Conservation (phyloP, 2,888 invertebrate species). For the Xestia rhomboidea region DNA sequence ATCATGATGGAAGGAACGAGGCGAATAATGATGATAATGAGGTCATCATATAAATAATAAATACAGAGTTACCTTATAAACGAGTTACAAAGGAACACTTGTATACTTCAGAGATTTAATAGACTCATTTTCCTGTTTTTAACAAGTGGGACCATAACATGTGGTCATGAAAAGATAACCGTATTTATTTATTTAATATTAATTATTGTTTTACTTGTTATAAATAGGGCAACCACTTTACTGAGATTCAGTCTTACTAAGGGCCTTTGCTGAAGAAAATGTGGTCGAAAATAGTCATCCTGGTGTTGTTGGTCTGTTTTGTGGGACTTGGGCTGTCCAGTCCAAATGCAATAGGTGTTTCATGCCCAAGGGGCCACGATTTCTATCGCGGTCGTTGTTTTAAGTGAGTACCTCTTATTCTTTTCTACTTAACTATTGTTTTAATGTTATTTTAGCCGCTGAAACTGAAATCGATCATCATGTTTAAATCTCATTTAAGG, state of each 20-base stretch:
- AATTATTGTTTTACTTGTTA: background rate
- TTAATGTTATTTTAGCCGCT: background rate
- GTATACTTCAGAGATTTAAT: background rate
- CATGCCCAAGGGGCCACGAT: background rate
- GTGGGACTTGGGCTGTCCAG: background rate
- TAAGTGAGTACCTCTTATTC: background rate
- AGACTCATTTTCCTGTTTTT: background rate
- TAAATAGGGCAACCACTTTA: background rate
- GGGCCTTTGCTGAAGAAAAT: background rate
- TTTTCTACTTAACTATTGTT: background rate
- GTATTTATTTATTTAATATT: background rate
- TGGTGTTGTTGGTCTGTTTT: slow-evolving; percentile 3
- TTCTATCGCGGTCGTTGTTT: background rate
- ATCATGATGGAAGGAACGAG: background rate
- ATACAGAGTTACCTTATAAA: background rate
- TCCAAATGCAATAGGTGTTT: background rate
- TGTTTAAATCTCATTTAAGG: background rate
- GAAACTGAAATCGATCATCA: background rate
- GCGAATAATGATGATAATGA: background rate
- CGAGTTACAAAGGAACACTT: background rate
- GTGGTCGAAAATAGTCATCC: background rate
- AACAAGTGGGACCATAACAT: background rate
- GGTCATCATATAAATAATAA: background rate
- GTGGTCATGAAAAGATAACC: background rate
- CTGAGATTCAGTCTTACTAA: background rate